A percentile compares a stretch with the other conserved stretches of the same genome.
Conservation (phyloP, 2,888 invertebrate genomes). For the Brachypterus glaber region DNA sequence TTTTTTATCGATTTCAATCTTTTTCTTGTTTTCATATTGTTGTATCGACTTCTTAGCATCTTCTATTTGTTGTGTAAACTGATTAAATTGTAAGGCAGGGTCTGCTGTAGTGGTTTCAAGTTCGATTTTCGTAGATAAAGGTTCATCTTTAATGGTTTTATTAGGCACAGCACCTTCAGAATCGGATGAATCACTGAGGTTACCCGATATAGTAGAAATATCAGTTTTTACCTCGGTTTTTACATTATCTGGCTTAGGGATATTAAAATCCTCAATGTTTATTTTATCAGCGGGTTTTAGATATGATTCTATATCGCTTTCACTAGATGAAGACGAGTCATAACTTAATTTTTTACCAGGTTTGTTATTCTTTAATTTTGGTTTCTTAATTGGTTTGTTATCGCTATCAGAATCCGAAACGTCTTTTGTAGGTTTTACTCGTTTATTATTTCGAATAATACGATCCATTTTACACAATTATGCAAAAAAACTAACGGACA, state of each 20-base stretch:
- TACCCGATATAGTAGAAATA: conserved; percentile 31
- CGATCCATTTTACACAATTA: too few relatives aligned
- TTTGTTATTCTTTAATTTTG: too few relatives aligned
- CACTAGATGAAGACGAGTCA: conserved; percentile 34
- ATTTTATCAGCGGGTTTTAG: conserved; percentile 46
- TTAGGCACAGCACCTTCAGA: conserved; percentile 23
- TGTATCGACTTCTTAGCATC: conserved; percentile 50
- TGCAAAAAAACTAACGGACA: too few relatives aligned
- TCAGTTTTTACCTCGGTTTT: conserved; percentile 33
- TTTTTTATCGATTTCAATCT: conserved; percentile 24
- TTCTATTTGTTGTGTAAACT: conserved; percentile 52
- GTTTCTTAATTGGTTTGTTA: too few relatives aligned
- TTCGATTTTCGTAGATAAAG: too few relatives aligned
- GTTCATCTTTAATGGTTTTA: conserved; percentile 6
- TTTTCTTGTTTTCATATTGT: conserved; percentile 39
- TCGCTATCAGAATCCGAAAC: too few relatives aligned
- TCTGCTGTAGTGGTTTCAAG: too few relatives aligned
- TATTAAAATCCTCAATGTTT: conserved; percentile 46
- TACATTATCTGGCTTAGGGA: conserved; percentile 17
- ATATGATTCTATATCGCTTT: conserved; percentile 46
- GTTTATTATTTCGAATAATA: too few relatives aligned
- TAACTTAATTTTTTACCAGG: conserved; percentile 10
- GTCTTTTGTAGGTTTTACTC: too few relatives aligned
- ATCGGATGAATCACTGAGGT: conserved; percentile 34
- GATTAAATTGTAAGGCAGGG: conserved; percentile 36